Evolutionary conservation across 2,888 invertebrate species (phyloP).

Genomic region (Incurvaria masculella): DNA sequence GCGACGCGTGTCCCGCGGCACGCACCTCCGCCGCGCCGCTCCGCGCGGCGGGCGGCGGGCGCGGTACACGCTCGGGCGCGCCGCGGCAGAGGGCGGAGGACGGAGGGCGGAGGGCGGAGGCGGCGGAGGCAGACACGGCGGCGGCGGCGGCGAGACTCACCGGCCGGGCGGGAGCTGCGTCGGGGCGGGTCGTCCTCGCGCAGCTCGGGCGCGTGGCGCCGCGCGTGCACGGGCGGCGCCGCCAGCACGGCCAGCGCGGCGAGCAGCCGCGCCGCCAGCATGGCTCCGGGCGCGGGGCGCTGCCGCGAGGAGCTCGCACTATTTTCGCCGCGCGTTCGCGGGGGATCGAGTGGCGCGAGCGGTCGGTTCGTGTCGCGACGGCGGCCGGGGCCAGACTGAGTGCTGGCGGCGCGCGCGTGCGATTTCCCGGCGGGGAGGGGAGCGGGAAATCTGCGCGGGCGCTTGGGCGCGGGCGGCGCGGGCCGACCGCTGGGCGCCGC

Average conservation of each 20-base stretch:
- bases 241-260: constrained; percentile 42
- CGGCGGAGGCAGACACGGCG: constrained; percentile 13
- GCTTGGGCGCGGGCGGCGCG: constrained; percentile 22
- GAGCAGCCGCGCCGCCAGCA: constrained; percentile 38
- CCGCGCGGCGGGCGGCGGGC: background rate
- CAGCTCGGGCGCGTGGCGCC: constrained; percentile 62
- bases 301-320: constrained; percentile 48
- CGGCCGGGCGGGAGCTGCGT: constrained; percentile 62
- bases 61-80: background rate
- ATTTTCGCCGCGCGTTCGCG: constrained; percentile 41
- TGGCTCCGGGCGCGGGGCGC: constrained; percentile 25
- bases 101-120: constrained; percentile 5
- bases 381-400: constrained; percentile 48
- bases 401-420: constrained; percentile 30
- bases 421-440: constrained; percentile 50
- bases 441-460: constrained; percentile 21
- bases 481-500: constrained; percentile 25
- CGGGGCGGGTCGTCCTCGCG: constrained; percentile 65
- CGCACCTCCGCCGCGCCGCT: background rate
- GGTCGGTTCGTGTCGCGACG: constrained; percentile 33
- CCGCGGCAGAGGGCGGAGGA: background rate
- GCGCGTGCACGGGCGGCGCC: constrained; percentile 33
- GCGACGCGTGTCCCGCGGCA: background rate
- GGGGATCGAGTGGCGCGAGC: constrained; percentile 27
- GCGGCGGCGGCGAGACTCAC: constrained; percentile 42